Evolutionary conservation across 2,797 vertebrate species (phyloP).

Genomic region (Epinephelus malabaricus): DNA sequence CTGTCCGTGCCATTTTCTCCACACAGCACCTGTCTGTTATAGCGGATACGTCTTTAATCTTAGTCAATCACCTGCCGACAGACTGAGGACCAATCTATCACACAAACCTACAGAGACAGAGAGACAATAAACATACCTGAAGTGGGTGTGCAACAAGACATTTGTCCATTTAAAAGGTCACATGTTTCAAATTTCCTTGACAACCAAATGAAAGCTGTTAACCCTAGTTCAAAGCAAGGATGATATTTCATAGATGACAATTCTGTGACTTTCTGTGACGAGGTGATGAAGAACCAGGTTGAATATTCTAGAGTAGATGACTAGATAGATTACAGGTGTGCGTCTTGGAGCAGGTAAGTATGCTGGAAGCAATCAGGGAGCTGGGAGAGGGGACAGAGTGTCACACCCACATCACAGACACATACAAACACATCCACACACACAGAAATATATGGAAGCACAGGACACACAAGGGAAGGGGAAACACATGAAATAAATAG

Average conservation of each 20-base stretch:
- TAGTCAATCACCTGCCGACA: slow-evolving; percentile 28
- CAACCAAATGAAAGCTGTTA: slow-evolving; percentile 3
- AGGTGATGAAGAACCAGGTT: too few relatives aligned
- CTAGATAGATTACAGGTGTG: too few relatives aligned
- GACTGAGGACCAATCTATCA: slow-evolving; percentile 13
- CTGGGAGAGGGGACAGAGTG: too few relatives aligned
- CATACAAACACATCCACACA: too few relatives aligned
- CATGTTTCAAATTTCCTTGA: slow-evolving; percentile 19
- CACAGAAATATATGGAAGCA: too few relatives aligned
- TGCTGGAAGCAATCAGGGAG: too few relatives aligned
- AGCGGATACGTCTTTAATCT: slow-evolving; percentile 22
- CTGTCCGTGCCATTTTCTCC: slow-evolving; percentile 12
- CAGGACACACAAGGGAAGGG: too few relatives aligned
- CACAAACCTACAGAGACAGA: slow-evolving; percentile 17
- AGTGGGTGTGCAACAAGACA: slow-evolving; percentile 13
- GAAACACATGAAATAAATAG: too few relatives aligned
- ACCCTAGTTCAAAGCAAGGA: neutral
- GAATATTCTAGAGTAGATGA: too few relatives aligned
- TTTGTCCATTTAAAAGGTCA: slow-evolving; percentile 19
- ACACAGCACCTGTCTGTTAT: slow-evolving; percentile 5
- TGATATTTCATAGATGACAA: slow-evolving; percentile 3
- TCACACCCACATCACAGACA: too few relatives aligned
- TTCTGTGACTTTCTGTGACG: neutral
- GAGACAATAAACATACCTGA: neutral
- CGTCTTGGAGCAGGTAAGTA: too few relatives aligned